A percentile compares a stretch with the other conserved stretches of the same genome.
phyloP scores from a whole-genome alignment of 2,888 invertebrate species.

The Drosophila hawaiiensis region DNA sequence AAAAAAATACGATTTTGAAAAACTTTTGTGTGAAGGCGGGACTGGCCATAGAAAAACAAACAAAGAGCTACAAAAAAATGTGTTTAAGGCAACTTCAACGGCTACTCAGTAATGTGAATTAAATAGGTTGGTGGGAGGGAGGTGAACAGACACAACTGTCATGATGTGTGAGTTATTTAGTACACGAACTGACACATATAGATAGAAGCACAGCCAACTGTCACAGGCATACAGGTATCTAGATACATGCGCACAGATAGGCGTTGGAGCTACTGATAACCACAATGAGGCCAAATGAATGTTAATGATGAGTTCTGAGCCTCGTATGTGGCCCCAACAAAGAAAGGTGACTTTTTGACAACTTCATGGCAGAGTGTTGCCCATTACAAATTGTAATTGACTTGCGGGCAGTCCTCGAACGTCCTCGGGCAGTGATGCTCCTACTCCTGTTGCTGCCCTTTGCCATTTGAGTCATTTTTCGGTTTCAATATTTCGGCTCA shows the following conservation, averaged over 20 bases:
- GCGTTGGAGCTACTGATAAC: constrained; percentile 21
- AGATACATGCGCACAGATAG: constrained; percentile 22
- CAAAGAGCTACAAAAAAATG: constrained; percentile 57
- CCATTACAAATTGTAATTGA: constrained; percentile 63
- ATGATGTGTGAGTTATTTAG: constrained; percentile 49
- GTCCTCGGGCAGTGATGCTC: constrained; percentile 18
- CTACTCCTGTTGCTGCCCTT: constrained; percentile 3
- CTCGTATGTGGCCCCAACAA: constrained; percentile 16
- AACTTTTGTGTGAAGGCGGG: constrained; percentile 34
- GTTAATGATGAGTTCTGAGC: constrained; percentile 34
- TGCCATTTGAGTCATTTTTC: constrained; percentile 66
- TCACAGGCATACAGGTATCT: constrained; percentile 7
- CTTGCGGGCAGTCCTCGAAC: constrained; percentile 29
- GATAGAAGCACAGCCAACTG: constrained; percentile 46
- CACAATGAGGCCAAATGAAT: constrained; percentile 40
- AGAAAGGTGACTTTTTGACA: constrained; percentile 44
- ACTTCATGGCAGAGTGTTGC: constrained; percentile 41
- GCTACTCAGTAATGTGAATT: constrained; percentile 42
- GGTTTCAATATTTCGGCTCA: constrained; percentile 43
- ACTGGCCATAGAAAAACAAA: constrained; percentile 5
- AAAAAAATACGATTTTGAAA: constrained; percentile 44
- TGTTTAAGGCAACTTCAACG: constrained; percentile 63
- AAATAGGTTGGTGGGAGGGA: not conserved
- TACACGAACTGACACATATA: constrained; percentile 68
- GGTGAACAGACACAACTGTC: constrained; percentile 23